Evolutionary conservation across 2,113 vertebrate species (phyloP).

Genomic region (Paraplagusia blochii): DNA sequence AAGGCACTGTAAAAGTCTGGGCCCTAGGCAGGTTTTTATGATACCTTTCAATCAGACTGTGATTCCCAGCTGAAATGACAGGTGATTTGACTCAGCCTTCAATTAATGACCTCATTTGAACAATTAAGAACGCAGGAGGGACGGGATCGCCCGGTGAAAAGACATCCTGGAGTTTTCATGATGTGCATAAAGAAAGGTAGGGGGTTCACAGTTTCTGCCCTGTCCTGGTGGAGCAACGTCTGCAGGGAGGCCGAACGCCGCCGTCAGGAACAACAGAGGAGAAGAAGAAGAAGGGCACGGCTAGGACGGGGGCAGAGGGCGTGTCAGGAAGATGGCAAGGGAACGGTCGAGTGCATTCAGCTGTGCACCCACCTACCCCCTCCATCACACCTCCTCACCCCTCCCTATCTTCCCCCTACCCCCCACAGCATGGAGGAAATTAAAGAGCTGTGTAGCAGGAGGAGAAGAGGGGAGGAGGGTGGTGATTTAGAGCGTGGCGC

Average conservation of each 20-base stretch:
- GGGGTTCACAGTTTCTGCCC: constrained; percentile 28
- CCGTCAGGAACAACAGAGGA: constrained; percentile 12
- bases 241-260: constrained; percentile 25
- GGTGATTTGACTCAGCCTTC: constrained; percentile 74
- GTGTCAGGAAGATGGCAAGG: constrained; percentile 55
- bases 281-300: constrained; percentile 24
- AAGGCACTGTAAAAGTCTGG: constrained; percentile 50
- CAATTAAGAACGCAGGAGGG: constrained; percentile 74
- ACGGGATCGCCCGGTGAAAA: constrained; percentile 45
- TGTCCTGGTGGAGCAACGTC: constrained; percentile 32
- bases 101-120: constrained; percentile 80
- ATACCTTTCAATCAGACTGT: constrained; percentile 76
- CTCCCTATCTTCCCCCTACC: constrained; percentile 48
- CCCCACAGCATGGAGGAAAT: constrained; percentile 78
- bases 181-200: constrained; percentile 17
- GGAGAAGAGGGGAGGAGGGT: constrained; percentile 63
- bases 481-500: constrained; percentile 74
- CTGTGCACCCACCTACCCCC: constrained; percentile 49
- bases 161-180: constrained; percentile 25
- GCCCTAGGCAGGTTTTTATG: constrained; percentile 69
- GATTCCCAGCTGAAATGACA: constrained; percentile 75
- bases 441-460: constrained; percentile 76
- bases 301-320: constrained; percentile 33
- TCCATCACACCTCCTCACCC: constrained; percentile 52
- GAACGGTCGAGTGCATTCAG: constrained; percentile 75